These are phyloP conservation scores for Florisuga fusca DNA, from an alignment of 2,797 vertebrate genomes.

Conservation along the genomic window DNA sequence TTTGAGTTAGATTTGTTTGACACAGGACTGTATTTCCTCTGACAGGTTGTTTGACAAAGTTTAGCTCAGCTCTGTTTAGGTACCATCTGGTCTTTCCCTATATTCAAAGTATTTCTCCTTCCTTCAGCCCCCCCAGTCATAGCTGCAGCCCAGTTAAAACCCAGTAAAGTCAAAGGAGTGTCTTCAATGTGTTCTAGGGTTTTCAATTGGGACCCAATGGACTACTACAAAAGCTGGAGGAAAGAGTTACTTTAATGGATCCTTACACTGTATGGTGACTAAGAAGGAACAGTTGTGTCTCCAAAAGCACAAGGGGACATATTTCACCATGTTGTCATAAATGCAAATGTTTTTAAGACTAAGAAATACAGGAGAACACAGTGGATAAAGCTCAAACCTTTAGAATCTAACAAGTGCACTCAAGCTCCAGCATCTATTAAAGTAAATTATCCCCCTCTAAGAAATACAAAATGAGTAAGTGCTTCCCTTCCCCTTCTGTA, in stretches of 20 bases:
- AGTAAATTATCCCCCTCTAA: constrained; percentile 76
- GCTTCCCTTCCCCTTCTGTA: constrained; percentile 73
- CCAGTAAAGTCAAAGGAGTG: constrained; percentile 63
- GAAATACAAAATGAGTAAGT: constrained; percentile 79
- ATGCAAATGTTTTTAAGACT: constrained; percentile 57
- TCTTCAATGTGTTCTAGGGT: constrained; percentile 45
- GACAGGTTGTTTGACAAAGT: constrained; percentile 62
- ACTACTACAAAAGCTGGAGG: constrained; percentile 54
- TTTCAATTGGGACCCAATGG: neutral
- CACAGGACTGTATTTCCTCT: constrained; percentile 42
- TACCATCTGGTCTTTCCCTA: constrained; percentile 50
- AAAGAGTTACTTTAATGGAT: constrained; percentile 54
- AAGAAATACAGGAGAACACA: constrained; percentile 77
- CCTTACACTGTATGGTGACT: constrained; percentile 62
- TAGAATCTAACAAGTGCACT: constrained; percentile 82
- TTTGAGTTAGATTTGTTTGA: constrained; percentile 67
- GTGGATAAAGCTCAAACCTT: constrained; percentile 84
- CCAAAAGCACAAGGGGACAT: constrained; percentile 63
- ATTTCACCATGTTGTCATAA: constrained; percentile 66
- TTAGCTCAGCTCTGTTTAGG: constrained; percentile 61
- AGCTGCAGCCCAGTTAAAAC: constrained; percentile 57
- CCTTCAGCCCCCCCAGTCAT: constrained; percentile 24
- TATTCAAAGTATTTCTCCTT: constrained; percentile 62
- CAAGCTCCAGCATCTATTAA: constrained; percentile 80
- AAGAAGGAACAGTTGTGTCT: constrained; percentile 67